Evolutionary conservation across 2,888 invertebrate genomes (phyloP), one percentile per base, ranked within the genome.

Genomic region (Drosophila kokeensis): DNA sequence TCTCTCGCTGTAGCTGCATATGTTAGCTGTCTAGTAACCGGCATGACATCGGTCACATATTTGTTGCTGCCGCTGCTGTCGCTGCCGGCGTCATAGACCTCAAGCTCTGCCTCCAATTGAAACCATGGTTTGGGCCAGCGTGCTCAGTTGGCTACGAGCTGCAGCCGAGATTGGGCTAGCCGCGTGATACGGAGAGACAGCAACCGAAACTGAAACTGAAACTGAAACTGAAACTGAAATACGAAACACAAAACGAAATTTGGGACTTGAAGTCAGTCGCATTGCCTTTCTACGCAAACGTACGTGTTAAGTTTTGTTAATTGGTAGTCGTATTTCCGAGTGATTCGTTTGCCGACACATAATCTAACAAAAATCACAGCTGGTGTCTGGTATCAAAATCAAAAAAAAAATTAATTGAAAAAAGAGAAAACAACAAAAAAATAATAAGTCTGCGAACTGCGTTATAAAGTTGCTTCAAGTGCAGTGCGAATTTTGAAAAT

Each of bases 121-220:
- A 67, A 71, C 73, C 74, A 72, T 75, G 76, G 61, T 79, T 67
- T 68, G 49, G 49, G 58, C 61, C 64, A 57, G 30, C 60, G 58
- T 70, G 75, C 85, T 87, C 88, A 87, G 87, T 87, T 87, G 78
- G 80, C 82, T 82, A 74, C 58, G 78, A 85, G 84, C 87, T 84
- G 84, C 87, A 82, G 87, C 83, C 86, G 84, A 73, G 83, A 78
- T 81, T 87, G 84, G 84, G 81, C 82, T 62, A 85, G 76, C 77
- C 84, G 87, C 82, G 83, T 73, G 68, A 73, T 80, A 81, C 87
- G 79, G 55, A 77, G 66, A 78, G 73, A 67, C 27, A 15, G 48
- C 69, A 60, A 70, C 27, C 8, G 18, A 61, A 58, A 60, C 15
- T 4, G 11, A 68, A 55, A 71, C 18, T 11, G 32, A 68, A 67